phyloP scores from a whole-genome alignment of 2,113 vertebrate genomes.

The Diadophis punctatus region DNA sequence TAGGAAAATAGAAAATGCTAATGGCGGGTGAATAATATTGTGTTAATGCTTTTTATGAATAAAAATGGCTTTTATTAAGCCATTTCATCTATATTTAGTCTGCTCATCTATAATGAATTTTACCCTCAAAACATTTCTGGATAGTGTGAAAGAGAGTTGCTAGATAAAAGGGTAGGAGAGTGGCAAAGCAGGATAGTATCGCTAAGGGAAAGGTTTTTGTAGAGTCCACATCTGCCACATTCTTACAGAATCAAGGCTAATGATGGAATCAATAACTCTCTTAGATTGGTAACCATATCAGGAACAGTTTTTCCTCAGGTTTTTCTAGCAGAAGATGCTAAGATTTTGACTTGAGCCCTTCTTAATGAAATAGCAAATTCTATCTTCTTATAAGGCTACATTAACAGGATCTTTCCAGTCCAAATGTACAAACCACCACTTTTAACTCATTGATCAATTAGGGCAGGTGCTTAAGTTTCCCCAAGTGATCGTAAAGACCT shows the following conservation, averaged over 20 bases:
- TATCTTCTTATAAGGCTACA: not conserved
- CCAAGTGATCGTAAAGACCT: not conserved
- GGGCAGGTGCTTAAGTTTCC: not conserved
- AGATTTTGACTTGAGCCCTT: not conserved
- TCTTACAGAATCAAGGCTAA: not conserved
- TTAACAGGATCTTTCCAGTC: not conserved
- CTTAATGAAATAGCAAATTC: not conserved
- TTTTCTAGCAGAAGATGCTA: not conserved
- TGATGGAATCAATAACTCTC: too few relatives aligned
- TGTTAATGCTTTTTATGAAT: not conserved
- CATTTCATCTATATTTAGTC: not conserved
- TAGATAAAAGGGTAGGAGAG: not conserved
- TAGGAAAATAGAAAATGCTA: not conserved
- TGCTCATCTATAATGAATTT: not conserved
- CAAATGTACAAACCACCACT: not conserved
- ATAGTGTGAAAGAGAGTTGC: not conserved
- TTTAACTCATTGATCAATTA: not conserved
- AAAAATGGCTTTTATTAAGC: not conserved
- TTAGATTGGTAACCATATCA: not conserved
- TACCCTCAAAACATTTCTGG: not conserved
- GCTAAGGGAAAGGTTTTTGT: not conserved
- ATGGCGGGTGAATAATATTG: not conserved
- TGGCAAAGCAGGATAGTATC: not conserved
- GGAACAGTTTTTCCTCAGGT: not conserved
- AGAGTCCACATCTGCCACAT: not conserved